Conservation (phyloP, 2,888 invertebrate species). For the Dynastes hyllus region DNA sequence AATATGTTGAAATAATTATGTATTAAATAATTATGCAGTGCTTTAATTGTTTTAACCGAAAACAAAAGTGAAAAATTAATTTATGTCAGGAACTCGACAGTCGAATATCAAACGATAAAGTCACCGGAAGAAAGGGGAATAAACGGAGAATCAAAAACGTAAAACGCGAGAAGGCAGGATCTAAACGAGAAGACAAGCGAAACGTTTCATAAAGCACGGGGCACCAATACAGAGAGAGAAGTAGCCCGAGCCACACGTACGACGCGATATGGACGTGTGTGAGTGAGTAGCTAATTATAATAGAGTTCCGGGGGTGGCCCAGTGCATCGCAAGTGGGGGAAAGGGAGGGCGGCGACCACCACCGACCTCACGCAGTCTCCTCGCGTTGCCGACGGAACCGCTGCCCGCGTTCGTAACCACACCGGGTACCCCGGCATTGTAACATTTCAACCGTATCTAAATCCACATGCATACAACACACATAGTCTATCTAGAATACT, state of each 20-base stretch:
- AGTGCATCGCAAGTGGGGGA: conserved; percentile 69
- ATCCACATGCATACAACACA: conserved; percentile 54
- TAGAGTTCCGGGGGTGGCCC: conserved; percentile 69
- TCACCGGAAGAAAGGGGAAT: background rate
- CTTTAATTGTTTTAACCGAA: no score
- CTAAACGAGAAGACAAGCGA: conserved; percentile 10
- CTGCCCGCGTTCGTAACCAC: conserved; percentile 62
- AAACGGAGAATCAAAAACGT: conserved; percentile 10
- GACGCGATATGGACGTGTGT: conserved; percentile 15
- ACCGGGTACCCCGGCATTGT: conserved; percentile 62
- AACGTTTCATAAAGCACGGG: conserved; percentile 36
- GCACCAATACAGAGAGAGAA: conserved; percentile 27
- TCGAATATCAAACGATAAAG: background rate
- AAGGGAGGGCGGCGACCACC: conserved; percentile 69
- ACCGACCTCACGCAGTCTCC: conserved; percentile 71
- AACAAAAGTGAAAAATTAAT: no score
- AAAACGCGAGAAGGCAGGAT: conserved; percentile 12
- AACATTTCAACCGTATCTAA: conserved; percentile 65
- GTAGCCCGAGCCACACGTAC: background rate
- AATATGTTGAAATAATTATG: no score
- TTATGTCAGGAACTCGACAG: no score
- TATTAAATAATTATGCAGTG: no score
- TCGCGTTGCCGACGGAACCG: conserved; percentile 71
- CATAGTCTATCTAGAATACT: conserved; percentile 11
- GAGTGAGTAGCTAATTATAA: conserved; percentile 64